phyloP scores from a whole-genome alignment of 2,113 vertebrate species.

The Thunnus thynnus region DNA sequence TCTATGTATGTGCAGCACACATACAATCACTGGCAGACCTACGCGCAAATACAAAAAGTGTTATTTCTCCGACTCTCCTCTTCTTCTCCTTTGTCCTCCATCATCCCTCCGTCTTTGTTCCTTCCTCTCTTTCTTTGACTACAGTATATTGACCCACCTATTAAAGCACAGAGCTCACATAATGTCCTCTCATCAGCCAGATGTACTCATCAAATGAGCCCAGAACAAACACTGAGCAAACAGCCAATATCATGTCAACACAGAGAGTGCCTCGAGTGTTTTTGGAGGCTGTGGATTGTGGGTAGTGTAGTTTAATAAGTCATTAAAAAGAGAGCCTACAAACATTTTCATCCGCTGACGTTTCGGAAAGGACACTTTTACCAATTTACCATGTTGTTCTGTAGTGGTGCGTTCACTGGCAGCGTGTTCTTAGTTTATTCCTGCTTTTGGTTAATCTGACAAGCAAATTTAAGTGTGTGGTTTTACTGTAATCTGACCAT shows the following conservation, averaged over 20 bases:
- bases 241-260: slow-evolving; percentile 40
- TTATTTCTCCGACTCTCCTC: too few relatives aligned
- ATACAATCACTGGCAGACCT: slow-evolving; percentile 14
- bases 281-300: background rate
- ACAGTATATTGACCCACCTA: slow-evolving; percentile 60
- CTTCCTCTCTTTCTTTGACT: slow-evolving; percentile 17
- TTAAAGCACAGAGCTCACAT: slow-evolving; percentile 67
- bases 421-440: too few relatives aligned
- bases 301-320: slow-evolving; percentile 1
- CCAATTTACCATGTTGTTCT: too few relatives aligned
- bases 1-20: slow-evolving; percentile 16
- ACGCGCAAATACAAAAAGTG: slow-evolving; percentile 9
- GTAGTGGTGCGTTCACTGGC: too few relatives aligned
- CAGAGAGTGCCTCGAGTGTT: background rate
- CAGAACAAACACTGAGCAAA: slow-evolving; percentile 22
- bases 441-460: too few relatives aligned
- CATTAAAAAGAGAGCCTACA: background rate
- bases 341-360: background rate
- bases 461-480: too few relatives aligned
- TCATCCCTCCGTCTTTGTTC: background rate
- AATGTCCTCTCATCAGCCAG: slow-evolving; percentile 60
- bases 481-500: too few relatives aligned
- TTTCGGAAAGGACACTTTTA: too few relatives aligned
- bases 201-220: slow-evolving; percentile 47
- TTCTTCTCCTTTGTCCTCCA: background rate